These are phyloP conservation scores for Melinaea menophilus DNA, from an alignment of 2,888 invertebrate species.

Conservation along the genomic window DNA sequence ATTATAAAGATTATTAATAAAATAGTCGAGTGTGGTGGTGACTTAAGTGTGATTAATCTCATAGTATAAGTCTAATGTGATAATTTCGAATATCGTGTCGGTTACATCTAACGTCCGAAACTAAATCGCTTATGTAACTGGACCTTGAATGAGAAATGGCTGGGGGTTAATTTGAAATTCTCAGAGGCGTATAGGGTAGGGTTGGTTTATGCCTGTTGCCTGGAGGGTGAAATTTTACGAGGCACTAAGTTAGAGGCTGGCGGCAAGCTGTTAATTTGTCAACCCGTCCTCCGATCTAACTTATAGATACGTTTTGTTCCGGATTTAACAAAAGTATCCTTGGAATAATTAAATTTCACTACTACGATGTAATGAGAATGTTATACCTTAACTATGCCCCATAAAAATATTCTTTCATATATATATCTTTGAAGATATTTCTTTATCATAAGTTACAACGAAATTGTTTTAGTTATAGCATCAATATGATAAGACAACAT, in stretches of 20 bases:
- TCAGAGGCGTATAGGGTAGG: slow-evolving; percentile 44
- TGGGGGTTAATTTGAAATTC: slow-evolving; percentile 50
- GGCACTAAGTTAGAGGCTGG: slow-evolving; percentile 73
- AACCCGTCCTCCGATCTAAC: slow-evolving; percentile 73
- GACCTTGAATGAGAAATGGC: slow-evolving; percentile 54
- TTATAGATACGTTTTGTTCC: slow-evolving; percentile 46
- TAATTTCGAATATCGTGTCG: not conserved
- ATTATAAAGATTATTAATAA: slow-evolving; percentile 50
- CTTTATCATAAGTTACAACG: too few relatives aligned
- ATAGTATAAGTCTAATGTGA: too few relatives aligned
- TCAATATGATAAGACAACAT: slow-evolving; percentile 33
- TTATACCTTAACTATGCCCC: too few relatives aligned
- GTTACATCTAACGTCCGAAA: slow-evolving; percentile 2
- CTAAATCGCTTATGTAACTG: slow-evolving; percentile 41
- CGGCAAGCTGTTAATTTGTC: slow-evolving; percentile 74
- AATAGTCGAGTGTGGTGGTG: slow-evolving; percentile 44
- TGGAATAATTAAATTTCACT: too few relatives aligned
- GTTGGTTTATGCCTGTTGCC: slow-evolving; percentile 42
- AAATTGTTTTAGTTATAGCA: too few relatives aligned
- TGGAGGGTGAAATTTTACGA: slow-evolving; percentile 74
- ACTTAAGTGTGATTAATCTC: too few relatives aligned
- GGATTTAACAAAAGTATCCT: not conserved
- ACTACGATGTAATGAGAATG: too few relatives aligned
- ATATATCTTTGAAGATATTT: too few relatives aligned
- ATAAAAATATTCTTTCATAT: too few relatives aligned